A percentile compares a stretch with the other conserved stretches of the same genome.
phyloP scores from a whole-genome alignment of 2,888 invertebrate species.

The Apoderus coryli region DNA sequence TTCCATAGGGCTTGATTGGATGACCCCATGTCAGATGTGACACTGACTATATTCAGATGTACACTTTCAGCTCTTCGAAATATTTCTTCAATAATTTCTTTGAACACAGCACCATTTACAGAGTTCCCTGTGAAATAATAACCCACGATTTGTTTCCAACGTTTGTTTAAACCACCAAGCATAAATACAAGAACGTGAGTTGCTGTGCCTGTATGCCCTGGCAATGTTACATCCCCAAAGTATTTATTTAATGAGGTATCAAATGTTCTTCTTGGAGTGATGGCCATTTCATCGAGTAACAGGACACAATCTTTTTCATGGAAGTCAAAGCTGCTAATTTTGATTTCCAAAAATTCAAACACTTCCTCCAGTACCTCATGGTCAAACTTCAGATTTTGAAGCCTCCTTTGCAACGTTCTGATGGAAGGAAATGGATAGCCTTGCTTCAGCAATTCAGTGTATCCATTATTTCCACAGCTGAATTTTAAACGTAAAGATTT shows the following conservation, averaged over 20 bases:
- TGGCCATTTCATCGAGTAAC: slow-evolving; percentile 16
- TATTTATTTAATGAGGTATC: slow-evolving; percentile 12
- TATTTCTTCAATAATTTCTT: slow-evolving; percentile 3
- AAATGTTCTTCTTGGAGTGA: slow-evolving; percentile 12
- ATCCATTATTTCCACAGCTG: slow-evolving; percentile 14
- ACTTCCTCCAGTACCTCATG: slow-evolving; percentile 15
- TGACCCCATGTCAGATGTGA: slow-evolving; percentile 1
- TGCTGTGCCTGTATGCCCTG: slow-evolving; percentile 15
- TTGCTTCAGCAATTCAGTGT: slow-evolving; percentile 14
- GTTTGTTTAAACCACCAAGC: slow-evolving; percentile 18
- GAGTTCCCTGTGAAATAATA: slow-evolving; percentile 20
- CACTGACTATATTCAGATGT: background rate
- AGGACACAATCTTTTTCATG: slow-evolving; percentile 13
- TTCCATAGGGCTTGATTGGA: slow-evolving; percentile 1
- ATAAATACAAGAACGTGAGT: slow-evolving; percentile 21
- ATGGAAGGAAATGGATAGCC: slow-evolving; percentile 14
- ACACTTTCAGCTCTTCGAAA: background rate
- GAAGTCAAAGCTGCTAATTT: slow-evolving; percentile 9
- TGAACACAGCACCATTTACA: slow-evolving; percentile 15
- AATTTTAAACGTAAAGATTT: slow-evolving; percentile 15
- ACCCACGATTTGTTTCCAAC: slow-evolving; percentile 22
- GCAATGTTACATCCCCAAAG: slow-evolving; percentile 14
- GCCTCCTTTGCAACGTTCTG: slow-evolving; percentile 14
- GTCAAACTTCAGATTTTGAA: slow-evolving; percentile 16
- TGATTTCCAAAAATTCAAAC: slow-evolving; percentile 14